phyloP scores from a whole-genome alignment of 2,888 invertebrate species.

The Dermolepida albohirtum region DNA sequence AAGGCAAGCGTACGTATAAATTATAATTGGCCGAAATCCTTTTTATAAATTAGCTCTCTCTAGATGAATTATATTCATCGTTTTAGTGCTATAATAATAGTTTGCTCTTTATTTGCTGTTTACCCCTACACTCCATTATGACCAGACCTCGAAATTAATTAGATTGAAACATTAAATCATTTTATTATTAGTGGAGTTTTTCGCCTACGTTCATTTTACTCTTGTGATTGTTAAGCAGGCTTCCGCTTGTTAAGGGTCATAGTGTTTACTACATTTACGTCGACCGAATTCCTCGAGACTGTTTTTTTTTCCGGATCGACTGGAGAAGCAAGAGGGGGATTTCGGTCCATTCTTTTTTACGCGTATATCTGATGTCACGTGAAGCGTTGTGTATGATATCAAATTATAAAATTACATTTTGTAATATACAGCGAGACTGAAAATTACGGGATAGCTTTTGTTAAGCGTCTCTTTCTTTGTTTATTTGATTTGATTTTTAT shows the following conservation, averaged over 20 bases:
- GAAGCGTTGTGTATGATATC: too few relatives aligned
- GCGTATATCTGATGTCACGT: too few relatives aligned
- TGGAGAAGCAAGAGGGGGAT: too few relatives aligned
- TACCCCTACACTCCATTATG: background rate
- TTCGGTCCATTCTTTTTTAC: too few relatives aligned
- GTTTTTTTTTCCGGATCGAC: too few relatives aligned
- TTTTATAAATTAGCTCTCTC: slow-evolving; percentile 4
- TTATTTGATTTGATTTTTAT: too few relatives aligned
- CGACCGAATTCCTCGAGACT: too few relatives aligned
- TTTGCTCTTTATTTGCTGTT: slow-evolving; percentile 6
- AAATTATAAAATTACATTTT: too few relatives aligned
- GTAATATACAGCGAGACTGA: too few relatives aligned
- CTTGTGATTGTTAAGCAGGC: slow-evolving; percentile 22
- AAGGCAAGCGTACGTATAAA: background rate
- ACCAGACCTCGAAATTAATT: slow-evolving; percentile 22
- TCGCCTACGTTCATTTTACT: slow-evolving; percentile 28
- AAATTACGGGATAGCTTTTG: too few relatives aligned
- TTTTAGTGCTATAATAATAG: background rate
- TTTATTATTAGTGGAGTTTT: slow-evolving; percentile 22
- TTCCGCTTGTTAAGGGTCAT: slow-evolving; percentile 17
- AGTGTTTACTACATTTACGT: slow-evolving; percentile 5
- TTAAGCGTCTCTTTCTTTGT: too few relatives aligned
- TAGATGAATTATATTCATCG: slow-evolving; percentile 6
- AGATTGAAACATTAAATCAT: slow-evolving; percentile 30
- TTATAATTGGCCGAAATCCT: background rate